These are phyloP conservation scores for Parascotia fuliginaria DNA, from an alignment of 2,888 invertebrate genomes.

Conservation along the genomic window DNA sequence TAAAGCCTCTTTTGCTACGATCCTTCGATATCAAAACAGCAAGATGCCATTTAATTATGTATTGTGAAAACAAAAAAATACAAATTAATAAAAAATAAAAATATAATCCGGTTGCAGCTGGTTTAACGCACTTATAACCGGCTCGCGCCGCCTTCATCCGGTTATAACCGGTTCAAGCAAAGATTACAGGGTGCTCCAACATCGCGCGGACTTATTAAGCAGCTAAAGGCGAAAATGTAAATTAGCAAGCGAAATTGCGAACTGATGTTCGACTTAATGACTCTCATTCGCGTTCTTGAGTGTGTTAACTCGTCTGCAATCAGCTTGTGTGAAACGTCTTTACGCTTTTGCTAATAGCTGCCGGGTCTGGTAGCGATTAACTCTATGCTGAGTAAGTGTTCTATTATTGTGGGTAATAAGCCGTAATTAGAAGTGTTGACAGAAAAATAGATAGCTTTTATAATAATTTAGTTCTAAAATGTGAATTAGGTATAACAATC, in stretches of 20 bases:
- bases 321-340: slow-evolving; percentile 41
- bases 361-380: slow-evolving; percentile 21
- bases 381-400: slow-evolving; percentile 18
- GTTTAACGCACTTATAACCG: slow-evolving; percentile 42
- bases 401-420: background rate
- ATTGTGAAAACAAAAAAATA: background rate
- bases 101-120: slow-evolving; percentile 35
- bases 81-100: slow-evolving; percentile 2
- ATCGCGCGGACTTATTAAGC: slow-evolving; percentile 59
- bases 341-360: slow-evolving; percentile 39
- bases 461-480: too few relatives aligned
- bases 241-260: slow-evolving; percentile 58
- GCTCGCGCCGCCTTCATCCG: slow-evolving; percentile 40
- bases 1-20: too few relatives aligned
- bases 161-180: slow-evolving; percentile 41
- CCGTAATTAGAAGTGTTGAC: too few relatives aligned
- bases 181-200: slow-evolving; percentile 58
- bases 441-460: too few relatives aligned
- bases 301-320: slow-evolving; percentile 45
- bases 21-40: too few relatives aligned
- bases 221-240: slow-evolving; percentile 58
- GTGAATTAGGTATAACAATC: too few relatives aligned
- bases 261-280: slow-evolving; percentile 53
- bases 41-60: too few relatives aligned
- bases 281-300: slow-evolving; percentile 46